Percentiles rank a stretch among this genome's conserved stretches.
phyloP scores from a whole-genome alignment of 2,113 vertebrate genomes.

The Alouatta palliata region DNA sequence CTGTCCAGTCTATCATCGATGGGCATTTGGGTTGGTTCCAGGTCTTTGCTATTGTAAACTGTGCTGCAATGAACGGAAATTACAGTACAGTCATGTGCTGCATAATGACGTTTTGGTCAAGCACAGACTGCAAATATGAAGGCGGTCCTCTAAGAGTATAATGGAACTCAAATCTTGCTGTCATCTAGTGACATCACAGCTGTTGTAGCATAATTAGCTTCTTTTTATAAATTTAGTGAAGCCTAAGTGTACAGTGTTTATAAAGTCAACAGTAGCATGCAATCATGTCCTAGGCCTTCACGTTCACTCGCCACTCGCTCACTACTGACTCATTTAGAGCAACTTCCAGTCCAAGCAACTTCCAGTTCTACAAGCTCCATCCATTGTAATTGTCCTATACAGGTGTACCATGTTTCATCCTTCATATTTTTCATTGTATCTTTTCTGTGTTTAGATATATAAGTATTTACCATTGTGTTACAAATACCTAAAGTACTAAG shows the following conservation, averaged over 20 bases:
- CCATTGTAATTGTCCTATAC: background rate
- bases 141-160: background rate
- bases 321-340: background rate
- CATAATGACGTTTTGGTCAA: background rate
- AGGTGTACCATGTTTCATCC: background rate
- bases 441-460: background rate
- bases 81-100: background rate
- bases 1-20: no score
- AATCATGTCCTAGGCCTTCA: background rate
- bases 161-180: background rate
- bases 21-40: no score
- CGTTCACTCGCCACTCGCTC: background rate
- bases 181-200: background rate
- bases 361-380: background rate
- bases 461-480: background rate
- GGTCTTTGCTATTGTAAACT: no score
- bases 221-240: background rate
- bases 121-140: fast-evolving
- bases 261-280: background rate
- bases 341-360: background rate
- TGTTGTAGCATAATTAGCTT: background rate
- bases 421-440: background rate
- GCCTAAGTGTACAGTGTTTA: background rate
- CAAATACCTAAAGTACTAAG: background rate
- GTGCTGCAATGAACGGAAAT: no score